Evolutionary conservation across 2,797 vertebrate species (phyloP).

Genomic region (Dipus sagitta): DNA sequence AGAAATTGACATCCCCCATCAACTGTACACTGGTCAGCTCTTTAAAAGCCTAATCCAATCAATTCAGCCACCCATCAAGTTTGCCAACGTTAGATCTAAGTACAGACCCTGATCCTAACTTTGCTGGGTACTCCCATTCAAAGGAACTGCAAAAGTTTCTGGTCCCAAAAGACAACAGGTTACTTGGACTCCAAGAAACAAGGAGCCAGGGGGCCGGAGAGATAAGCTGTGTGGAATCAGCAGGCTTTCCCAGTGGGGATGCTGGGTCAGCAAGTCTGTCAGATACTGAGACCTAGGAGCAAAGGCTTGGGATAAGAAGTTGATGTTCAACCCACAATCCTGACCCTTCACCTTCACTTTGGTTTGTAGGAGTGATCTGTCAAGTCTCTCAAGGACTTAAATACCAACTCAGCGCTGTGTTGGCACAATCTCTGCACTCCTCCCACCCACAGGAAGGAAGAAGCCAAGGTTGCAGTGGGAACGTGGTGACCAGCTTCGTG

Average conservation of each 20-base stretch:
- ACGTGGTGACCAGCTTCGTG: neutral
- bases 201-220: slow-evolving; percentile 72
- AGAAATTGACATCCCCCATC: slow-evolving; percentile 52
- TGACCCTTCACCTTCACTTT: slow-evolving; percentile 75
- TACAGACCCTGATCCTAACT: slow-evolving; percentile 68
- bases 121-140: slow-evolving; percentile 54
- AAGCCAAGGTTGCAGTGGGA: neutral
- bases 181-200: slow-evolving; percentile 57
- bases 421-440: neutral
- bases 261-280: slow-evolving; percentile 85
- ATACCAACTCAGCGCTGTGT: slow-evolving; percentile 60
- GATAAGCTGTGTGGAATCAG: slow-evolving; percentile 85
- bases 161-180: slow-evolving; percentile 75
- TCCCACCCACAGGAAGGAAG: slow-evolving; percentile 41
- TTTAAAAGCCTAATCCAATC: neutral
- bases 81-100: slow-evolving; percentile 24
- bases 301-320: slow-evolving; percentile 80
- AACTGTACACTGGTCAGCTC: neutral
- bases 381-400: slow-evolving; percentile 23
- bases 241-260: slow-evolving; percentile 71
- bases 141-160: neutral
- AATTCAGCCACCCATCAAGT: slow-evolving; percentile 54
- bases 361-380: slow-evolving; percentile 21
- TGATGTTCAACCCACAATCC: slow-evolving; percentile 78
- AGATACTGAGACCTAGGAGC: slow-evolving; percentile 78